Conservation (phyloP, 2,797 vertebrate genomes). For the Epinephelus awoara region DNA sequence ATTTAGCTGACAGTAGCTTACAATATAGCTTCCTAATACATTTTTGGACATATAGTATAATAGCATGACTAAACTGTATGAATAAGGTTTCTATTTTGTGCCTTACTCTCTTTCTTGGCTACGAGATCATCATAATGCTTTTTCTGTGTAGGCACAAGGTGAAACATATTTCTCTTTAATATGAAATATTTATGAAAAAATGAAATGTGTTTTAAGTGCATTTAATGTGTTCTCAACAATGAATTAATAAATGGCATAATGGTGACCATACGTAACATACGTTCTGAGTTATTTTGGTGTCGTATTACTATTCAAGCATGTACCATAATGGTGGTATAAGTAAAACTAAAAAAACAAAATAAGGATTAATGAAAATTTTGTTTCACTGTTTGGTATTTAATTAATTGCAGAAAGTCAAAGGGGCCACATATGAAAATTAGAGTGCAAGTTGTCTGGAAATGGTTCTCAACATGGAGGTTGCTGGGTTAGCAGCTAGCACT, state of each 20-base stretch:
- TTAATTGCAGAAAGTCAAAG: no score
- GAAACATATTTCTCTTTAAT: conserved; percentile 87
- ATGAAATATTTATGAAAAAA: conserved; percentile 90
- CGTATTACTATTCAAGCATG: not conserved
- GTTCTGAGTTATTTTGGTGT: conserved; percentile 30
- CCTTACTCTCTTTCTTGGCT: conserved; percentile 91
- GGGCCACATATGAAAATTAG: no score
- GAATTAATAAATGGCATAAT: conserved; percentile 84
- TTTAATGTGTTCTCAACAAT: conserved; percentile 86
- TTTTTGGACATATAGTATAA: conserved; percentile 82
- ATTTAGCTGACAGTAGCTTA: conserved; percentile 85
- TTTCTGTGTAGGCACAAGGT: conserved; percentile 82
- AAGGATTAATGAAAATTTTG: no score
- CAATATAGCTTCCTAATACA: conserved; percentile 84
- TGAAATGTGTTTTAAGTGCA: conserved; percentile 87
- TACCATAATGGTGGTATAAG: not conserved
- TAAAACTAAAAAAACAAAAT: no score
- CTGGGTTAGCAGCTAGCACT: no score
- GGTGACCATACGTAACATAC: conserved; percentile 61
- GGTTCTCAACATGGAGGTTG: no score
- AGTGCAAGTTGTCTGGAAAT: no score
- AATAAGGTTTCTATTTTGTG: conserved; percentile 88
- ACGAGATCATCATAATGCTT: conserved; percentile 78
- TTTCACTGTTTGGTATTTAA: no score
- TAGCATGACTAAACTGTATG: conserved; percentile 89